Evolutionary conservation across 2,797 vertebrate genomes (phyloP), one percentile per base, ranked within the genome.

Genomic region (Urocyon cinereoargenteus): DNA sequence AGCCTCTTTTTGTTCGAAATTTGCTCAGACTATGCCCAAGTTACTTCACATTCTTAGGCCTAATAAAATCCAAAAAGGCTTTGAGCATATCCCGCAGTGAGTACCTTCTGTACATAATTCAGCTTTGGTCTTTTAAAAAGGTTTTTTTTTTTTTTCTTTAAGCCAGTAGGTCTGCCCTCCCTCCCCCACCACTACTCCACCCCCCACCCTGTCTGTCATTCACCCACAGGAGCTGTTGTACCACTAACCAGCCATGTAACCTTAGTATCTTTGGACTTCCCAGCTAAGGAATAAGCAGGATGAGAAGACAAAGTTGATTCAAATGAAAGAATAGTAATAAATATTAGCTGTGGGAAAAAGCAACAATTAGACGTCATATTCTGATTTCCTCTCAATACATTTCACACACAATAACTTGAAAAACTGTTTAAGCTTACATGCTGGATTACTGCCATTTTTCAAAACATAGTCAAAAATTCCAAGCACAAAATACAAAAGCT

Each of bases 311-410:
- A 81, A 70, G 16, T 34, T 75, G 21, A 86, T 72, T 86, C 68
- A 86, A 89, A 95, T 45, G 31, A 55, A 96, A 26, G 22, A 75
- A 85, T 49, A 55, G 64, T 49, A 53, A 73, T 45, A 83, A 91
- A 72, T 21, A 36, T 49, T 75, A 24, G 8, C 40, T 86, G 57
- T 87, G 24, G 28, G 82, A 49, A 49, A 93, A 86, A 82, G 31
- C 7, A 70, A 78, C 31, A 82, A 21, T 49, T 64, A 62, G n/a
- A 94, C 91, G 40, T 13, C 31, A 28, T 49, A 68, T 31, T 49
- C 6, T 57, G 34, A 75, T 59, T 91, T 75, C 61, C 77, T 31
- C 51, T 78, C 82, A 92, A 6, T 28, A 75, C 18, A 14, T 91
- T 95, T 57, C 68, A 55, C 1, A 94, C 28, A 79, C 7, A 40